Evolutionary conservation across 2,797 vertebrate genomes (phyloP).

Genomic region (Decapterus maruadsi): DNA sequence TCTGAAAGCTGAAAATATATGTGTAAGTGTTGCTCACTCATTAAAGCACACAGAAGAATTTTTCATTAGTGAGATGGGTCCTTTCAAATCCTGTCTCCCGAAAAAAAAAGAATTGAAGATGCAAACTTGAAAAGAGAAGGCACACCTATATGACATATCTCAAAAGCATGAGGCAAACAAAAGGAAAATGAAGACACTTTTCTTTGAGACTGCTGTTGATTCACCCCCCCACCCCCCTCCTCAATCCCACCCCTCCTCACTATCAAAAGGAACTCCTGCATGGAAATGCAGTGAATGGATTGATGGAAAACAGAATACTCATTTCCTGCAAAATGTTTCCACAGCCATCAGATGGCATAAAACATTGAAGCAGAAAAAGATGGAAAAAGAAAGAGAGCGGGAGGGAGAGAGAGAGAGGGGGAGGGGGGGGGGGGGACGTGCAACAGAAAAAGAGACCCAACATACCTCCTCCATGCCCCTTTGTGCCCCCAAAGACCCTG

Average conservation of each 20-base stretch:
- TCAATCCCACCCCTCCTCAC: conserved; percentile 23
- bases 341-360: conserved; percentile 67
- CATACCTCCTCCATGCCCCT: conserved; percentile 54
- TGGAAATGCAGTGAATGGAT: conserved; percentile 63
- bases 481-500: conserved; percentile 59
- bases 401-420: background rate
- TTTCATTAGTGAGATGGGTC: conserved; percentile 55
- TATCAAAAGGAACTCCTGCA: conserved; percentile 64
- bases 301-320: conserved; percentile 65
- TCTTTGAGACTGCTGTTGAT: conserved; percentile 66
- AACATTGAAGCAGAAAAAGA: conserved; percentile 58
- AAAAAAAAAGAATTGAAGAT: conserved; percentile 62
- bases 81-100: conserved; percentile 68
- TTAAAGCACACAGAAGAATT: conserved; percentile 59
- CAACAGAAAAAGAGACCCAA: conserved; percentile 35
- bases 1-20: conserved; percentile 51
- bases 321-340: conserved; percentile 71
- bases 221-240: no score
- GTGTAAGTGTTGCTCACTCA: conserved; percentile 62
- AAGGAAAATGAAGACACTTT: conserved; percentile 73
- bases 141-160: conserved; percentile 58
- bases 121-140: conserved; percentile 61
- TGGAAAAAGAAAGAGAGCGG: conserved; percentile 2
- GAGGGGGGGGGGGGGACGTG: no score
- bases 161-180: conserved; percentile 71